These are phyloP conservation scores for Phanerotoma sp. DNA, from an alignment of 2,888 invertebrate genomes.

Conservation along the genomic window DNA sequence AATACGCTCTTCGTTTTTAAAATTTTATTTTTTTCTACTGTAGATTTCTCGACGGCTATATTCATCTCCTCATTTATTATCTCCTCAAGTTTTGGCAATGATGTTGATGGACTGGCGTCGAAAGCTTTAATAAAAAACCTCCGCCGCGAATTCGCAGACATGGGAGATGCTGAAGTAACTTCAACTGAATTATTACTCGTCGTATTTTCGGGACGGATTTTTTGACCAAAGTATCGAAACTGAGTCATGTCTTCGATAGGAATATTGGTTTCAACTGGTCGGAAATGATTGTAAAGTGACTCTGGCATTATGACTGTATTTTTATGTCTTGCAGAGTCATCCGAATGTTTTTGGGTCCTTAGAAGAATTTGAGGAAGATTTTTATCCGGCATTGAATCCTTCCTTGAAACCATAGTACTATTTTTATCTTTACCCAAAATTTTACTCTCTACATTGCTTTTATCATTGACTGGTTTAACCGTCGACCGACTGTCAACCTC, in stretches of 20 bases:
- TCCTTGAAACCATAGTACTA: no score
- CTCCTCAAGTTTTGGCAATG: conserved; percentile 42
- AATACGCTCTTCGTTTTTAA: conserved; percentile 44
- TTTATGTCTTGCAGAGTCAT: conserved; percentile 58
- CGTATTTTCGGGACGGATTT: conserved; percentile 58
- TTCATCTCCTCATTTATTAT: conserved; percentile 52
- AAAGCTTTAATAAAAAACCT: conserved; percentile 42
- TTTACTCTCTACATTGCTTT: conserved; percentile 16
- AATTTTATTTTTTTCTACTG: conserved; percentile 50
- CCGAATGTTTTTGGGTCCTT: conserved; percentile 46
- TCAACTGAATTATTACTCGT: conserved; percentile 44
- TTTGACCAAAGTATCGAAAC: conserved; percentile 72
- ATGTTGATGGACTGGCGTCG: conserved; percentile 20
- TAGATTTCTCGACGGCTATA: conserved; percentile 44
- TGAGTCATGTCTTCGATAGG: conserved; percentile 70
- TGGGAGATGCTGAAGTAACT: conserved; percentile 36
- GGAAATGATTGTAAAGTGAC: conserved; percentile 66
- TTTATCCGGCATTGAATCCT: conserved; percentile 2
- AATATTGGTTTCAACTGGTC: conserved; percentile 65
- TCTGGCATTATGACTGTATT: conserved; percentile 64
- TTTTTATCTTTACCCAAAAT: background rate
- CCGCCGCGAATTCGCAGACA: conserved; percentile 38
- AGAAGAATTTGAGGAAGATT: conserved; percentile 2
- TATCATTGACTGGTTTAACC: conserved; percentile 4
- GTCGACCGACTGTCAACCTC: conserved; percentile 9